phyloP scores from a whole-genome alignment of 2,888 invertebrate genomes.

The Lasioglossum villosulum region DNA sequence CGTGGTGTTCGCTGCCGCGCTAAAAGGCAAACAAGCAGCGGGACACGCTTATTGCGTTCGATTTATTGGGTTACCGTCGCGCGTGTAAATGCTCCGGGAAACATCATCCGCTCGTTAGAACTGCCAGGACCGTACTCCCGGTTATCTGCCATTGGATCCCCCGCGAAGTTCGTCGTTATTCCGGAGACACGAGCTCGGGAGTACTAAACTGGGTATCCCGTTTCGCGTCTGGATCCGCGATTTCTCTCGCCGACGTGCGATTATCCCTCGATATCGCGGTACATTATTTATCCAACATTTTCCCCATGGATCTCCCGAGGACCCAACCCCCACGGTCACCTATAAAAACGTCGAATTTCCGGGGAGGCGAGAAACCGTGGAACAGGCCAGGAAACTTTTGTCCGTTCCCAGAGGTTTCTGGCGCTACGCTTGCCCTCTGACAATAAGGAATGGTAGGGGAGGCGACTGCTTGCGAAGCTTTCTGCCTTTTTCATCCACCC shows the following conservation, averaged over 20 bases:
- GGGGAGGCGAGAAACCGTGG: constrained; percentile 65
- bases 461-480: constrained; percentile 60
- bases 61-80: constrained; percentile 39
- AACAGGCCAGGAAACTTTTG: constrained; percentile 60
- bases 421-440: constrained; percentile 56
- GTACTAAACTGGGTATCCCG: constrained; percentile 17
- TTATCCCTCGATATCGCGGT: constrained; percentile 74
- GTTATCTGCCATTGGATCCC: constrained; percentile 37
- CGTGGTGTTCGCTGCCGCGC: neutral
- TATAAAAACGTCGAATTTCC: constrained; percentile 59
- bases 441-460: constrained; percentile 63
- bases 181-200: constrained; percentile 9
- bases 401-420: constrained; percentile 49
- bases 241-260: constrained; percentile 70
- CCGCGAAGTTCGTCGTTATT: constrained; percentile 25
- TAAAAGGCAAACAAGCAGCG: neutral
- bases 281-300: constrained; percentile 73
- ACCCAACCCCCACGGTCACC: constrained; percentile 23
- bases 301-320: neutral
- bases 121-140: constrained; percentile 3
- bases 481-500: constrained; percentile 41
- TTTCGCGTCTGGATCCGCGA: constrained; percentile 62
- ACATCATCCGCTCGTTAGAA: constrained; percentile 43
- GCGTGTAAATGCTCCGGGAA: constrained; percentile 28
- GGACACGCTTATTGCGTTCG: constrained; percentile 23